Evolutionary conservation across 1,140 invertebrate genomes (phyloP), one percentile per base, ranked within the genome.

Genomic region (Pogonognathellus flavescens): DNA sequence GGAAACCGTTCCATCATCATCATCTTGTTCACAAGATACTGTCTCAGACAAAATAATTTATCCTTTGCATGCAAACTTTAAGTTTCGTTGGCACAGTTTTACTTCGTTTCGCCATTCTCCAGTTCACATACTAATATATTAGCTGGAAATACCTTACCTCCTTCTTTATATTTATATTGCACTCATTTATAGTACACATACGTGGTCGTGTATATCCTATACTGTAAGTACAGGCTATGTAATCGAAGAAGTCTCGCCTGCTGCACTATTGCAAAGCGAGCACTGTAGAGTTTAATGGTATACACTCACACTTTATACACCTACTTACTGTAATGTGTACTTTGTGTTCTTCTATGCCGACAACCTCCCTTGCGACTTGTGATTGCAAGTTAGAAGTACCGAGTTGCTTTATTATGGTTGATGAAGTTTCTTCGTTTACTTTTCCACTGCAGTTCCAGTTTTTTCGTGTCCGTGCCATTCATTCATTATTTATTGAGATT

Each of bases 401-500:
- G 70, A 76, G 70, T 50, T 50, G 70, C 70, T 76, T 76, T 76
- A 76, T 76, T 76, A 76, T 31, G 41, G 22, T 76, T 76, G 70
- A 76, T 76, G 70, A 76, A 76, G 31, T 76, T 76, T 76, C 70
- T 76, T 76, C 70, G 41, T 76, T 76, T 76, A 49, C 70, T 76
- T 76, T 72, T 76, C 14, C 16, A 76, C 4, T 76, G 41, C 41
- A 76, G 70, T 76, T 76, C 70, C 70, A 76, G 70, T 76, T 76
- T 76, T 76, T 76, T 50, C 70, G 16, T 76, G 70, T 76, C 49
- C 31, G 25, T 76, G 70, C 70, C 70, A 76, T 41, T 31, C 70
- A 76, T 76, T 76, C 70, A 76, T 76, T 76, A 76, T 76, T 76
- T 76, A 76, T 76, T 76, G 70, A 76, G 70, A 76, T 76, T 76